Evolutionary conservation across 2,888 invertebrate species (phyloP), one percentile per base, ranked within the genome.

Genomic region (Drosophila anceps): DNA sequence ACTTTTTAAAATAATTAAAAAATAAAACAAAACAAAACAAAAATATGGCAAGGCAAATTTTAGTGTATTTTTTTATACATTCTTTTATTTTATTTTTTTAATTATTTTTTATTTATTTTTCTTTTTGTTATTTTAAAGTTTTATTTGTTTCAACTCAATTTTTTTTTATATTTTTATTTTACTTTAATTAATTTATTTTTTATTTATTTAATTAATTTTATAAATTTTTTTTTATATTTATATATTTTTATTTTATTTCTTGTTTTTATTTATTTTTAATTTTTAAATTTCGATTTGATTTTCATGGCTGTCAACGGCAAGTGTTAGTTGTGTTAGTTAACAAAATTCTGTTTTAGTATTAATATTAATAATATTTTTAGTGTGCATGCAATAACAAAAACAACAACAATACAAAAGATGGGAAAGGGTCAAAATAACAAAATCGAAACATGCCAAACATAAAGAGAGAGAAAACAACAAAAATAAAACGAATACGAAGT

Each of bases 351-450:
- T 18, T 39, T 39, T 7, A 54, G 15, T 41, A 20, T 50, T 29
- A 51, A 37, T 66, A 55, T 31, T 48, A 44, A 39, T 46, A 24
- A 27, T 3, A 48, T 18, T 15, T 31, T 33, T 20, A 20, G 58
- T 77, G 80, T 69, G 57, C 88, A 87, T 88, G 87, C 87, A 87
- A 80, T 81, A 88, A 87, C 90, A 87, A 79, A 81, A 90, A 90
- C 87, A 87, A 88, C 87, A 87, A 88, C 87, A 87, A 81, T 78
- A 76, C 73, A 82, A 80, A 57, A 69, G 51, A 18, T 46, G 35
- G 20, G 33, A 24, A 46, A 9, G 31, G 35, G 9, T 1, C 18
- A 37, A 54, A 6, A 46, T 39, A 61, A 55, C 10, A 18, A 35
- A 55, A 3, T 46, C 33, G 54, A 76, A 63, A 60, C 76, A 76